phyloP scores from a whole-genome alignment of 1,140 invertebrate genomes.

The Sycophila sp. region DNA sequence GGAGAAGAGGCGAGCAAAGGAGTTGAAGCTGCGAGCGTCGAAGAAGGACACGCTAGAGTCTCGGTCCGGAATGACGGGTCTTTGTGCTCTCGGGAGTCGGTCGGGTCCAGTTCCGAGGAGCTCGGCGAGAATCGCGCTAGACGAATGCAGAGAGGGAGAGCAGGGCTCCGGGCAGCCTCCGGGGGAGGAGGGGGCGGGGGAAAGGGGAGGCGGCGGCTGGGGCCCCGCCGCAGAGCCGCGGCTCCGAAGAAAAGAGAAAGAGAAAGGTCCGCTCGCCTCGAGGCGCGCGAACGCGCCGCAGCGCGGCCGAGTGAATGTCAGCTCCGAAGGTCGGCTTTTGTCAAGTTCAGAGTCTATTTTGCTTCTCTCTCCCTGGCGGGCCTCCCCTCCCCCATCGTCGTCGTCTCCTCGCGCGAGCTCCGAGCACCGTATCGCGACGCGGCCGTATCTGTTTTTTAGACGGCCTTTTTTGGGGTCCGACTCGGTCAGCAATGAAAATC shows the following conservation, averaged over 20 bases:
- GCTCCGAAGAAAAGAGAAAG: constrained; percentile 46
- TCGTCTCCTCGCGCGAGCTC: neutral
- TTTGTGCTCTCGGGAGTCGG: constrained; percentile 48
- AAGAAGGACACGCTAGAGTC: constrained; percentile 44
- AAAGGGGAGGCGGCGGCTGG: constrained; percentile 37
- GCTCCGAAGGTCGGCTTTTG: constrained; percentile 66
- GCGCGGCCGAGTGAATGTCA: constrained; percentile 67
- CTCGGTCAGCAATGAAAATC: neutral
- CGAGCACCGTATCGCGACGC: too few relatives aligned
- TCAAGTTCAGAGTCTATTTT: constrained; percentile 59
- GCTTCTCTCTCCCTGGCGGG: constrained; percentile 32
- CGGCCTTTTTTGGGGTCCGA: neutral
- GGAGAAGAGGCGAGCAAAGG: neutral
- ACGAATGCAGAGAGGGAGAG: neutral
- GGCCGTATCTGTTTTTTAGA: neutral
- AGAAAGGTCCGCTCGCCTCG: constrained; percentile 38
- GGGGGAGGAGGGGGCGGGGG: constrained; percentile 16
- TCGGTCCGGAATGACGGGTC: constrained; percentile 54
- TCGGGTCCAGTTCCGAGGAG: constrained; percentile 38
- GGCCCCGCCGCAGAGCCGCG: too few relatives aligned
- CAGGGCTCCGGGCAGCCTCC: neutral
- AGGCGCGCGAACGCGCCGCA: constrained; percentile 37
- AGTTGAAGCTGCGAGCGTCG: neutral
- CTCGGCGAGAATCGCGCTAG: neutral
- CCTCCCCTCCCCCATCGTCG: neutral